Conservation (phyloP, 1,140 invertebrate species). For the Drosophila carrolli region DNA sequence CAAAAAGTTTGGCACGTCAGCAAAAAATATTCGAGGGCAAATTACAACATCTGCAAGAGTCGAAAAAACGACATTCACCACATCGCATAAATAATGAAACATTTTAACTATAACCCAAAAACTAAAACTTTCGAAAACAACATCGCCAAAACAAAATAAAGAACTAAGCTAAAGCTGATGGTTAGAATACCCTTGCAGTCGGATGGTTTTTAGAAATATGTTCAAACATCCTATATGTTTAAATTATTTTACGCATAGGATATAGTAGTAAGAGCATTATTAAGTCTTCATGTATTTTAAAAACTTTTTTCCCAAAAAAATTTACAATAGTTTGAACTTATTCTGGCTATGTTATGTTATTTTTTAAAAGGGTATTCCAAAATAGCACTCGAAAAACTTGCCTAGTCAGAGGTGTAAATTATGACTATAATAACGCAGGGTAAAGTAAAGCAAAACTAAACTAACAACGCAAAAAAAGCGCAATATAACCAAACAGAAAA, state of each 20-base stretch:
- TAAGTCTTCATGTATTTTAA: background rate
- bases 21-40: slow-evolving; percentile 62
- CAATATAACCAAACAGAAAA: slow-evolving; percentile 17
- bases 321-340: too few relatives aligned
- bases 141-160: background rate
- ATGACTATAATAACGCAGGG: slow-evolving; percentile 42
- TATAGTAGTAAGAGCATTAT: background rate
- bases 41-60: slow-evolving; percentile 23
- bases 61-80: slow-evolving; percentile 35
- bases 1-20: slow-evolving; percentile 79
- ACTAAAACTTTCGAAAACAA: slow-evolving; percentile 31
- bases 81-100: slow-evolving; percentile 75
- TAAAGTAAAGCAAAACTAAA: slow-evolving; percentile 39
- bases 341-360: background rate
- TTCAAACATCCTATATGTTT: too few relatives aligned
- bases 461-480: slow-evolving; percentile 53
- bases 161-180: background rate
- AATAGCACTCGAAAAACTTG: slow-evolving; percentile 41
- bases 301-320: background rate
- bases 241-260: too few relatives aligned
- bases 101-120: slow-evolving; percentile 54
- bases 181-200: background rate
- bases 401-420: slow-evolving; percentile 63
- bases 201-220: too few relatives aligned
- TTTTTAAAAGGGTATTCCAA: slow-evolving; percentile 2